Percentiles rank a stretch among this genome's conserved stretches.
These are phyloP conservation scores for Antedon mediterranea DNA, from an alignment of 53 echinoderm and acorn worm genomes.

Conservation along the genomic window DNA sequence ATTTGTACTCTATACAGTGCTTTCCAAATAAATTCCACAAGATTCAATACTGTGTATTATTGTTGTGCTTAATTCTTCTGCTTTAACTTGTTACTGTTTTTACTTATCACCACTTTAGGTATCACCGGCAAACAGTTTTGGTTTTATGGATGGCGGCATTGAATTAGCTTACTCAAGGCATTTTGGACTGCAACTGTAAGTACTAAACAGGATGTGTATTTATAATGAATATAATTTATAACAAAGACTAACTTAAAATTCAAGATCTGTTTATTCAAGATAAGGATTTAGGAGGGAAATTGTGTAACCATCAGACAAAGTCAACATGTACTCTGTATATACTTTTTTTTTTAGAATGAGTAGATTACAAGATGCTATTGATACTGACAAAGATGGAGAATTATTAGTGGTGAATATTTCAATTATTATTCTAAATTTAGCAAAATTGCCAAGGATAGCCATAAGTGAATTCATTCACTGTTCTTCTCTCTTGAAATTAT, in stretches of 20 bases:
- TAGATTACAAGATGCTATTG: slow-evolving; percentile 78
- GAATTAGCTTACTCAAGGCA: slow-evolving; percentile 91
- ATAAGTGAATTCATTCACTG: too few species aligned
- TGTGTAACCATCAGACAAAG: too few species aligned
- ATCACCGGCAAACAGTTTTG: slow-evolving; percentile 97
- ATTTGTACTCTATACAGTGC: background rate
- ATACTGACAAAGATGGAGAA: slow-evolving; percentile 86
- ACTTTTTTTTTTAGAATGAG: slow-evolving; percentile 48
- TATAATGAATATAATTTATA: too few species aligned
- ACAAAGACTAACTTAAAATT: too few species aligned
- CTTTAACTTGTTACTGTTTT: background rate
- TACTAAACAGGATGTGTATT: slow-evolving; percentile 3
- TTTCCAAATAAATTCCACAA: too few species aligned
- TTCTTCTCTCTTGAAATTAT: too few species aligned
- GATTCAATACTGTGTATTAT: too few species aligned
- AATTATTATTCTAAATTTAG: too few species aligned
- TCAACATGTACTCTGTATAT: background rate
- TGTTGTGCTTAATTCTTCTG: background rate
- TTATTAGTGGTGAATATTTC: slow-evolving; percentile 93
- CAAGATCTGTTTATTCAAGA: too few species aligned
- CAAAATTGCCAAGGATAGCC: too few species aligned
- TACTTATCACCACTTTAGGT: slow-evolving; percentile 34
- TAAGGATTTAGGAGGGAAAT: too few species aligned
- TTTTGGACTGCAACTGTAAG: slow-evolving; percentile 98
- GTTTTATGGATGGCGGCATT: slow-evolving; percentile 97